Percentiles rank a stretch among this genome's conserved stretches.
Evolutionary conservation across 2,797 vertebrate genomes (phyloP).

Genomic region (Eutrigla gurnardus): DNA sequence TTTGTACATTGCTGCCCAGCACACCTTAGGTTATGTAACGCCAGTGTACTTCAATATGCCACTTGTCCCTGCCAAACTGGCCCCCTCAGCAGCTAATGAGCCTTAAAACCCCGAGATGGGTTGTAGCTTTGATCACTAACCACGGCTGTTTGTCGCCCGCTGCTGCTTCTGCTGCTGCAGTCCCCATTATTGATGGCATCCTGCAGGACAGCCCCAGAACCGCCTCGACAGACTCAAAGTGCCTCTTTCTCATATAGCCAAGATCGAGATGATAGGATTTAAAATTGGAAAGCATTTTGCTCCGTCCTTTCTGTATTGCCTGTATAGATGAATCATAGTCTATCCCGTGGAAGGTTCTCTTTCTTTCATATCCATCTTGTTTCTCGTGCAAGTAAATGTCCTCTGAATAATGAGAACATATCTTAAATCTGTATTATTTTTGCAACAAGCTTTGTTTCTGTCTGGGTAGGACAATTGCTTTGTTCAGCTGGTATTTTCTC

Average conservation of each 20-base stretch:
- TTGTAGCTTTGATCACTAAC: conserved; percentile 80
- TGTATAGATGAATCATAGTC: conserved; percentile 67
- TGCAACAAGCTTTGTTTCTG: conserved; percentile 38
- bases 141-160: conserved; percentile 70
- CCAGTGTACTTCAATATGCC: conserved; percentile 69
- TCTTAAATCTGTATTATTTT: conserved; percentile 50
- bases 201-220: conserved; percentile 69
- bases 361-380: conserved; percentile 50
- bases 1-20: conserved; percentile 59
- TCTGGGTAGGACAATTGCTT: conserved; percentile 26
- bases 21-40: conserved; percentile 62
- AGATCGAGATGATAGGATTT: conserved; percentile 69
- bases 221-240: conserved; percentile 57
- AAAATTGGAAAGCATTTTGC: conserved; percentile 69
- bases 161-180: conserved; percentile 70
- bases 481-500: conserved; percentile 23
- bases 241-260: conserved; percentile 58
- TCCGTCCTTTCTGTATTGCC: conserved; percentile 61
- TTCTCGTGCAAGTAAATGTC: conserved; percentile 39
- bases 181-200: conserved; percentile 78
- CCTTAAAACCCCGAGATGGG: conserved; percentile 76
- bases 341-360: conserved; percentile 42
- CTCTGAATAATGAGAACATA: conserved; percentile 53
- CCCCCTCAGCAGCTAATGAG: conserved; percentile 77
- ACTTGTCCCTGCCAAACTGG: conserved; percentile 73